Evolutionary conservation across 1,140 invertebrate species (phyloP), one percentile per base, ranked within the genome.

Genomic region (Homarus americanus): DNA sequence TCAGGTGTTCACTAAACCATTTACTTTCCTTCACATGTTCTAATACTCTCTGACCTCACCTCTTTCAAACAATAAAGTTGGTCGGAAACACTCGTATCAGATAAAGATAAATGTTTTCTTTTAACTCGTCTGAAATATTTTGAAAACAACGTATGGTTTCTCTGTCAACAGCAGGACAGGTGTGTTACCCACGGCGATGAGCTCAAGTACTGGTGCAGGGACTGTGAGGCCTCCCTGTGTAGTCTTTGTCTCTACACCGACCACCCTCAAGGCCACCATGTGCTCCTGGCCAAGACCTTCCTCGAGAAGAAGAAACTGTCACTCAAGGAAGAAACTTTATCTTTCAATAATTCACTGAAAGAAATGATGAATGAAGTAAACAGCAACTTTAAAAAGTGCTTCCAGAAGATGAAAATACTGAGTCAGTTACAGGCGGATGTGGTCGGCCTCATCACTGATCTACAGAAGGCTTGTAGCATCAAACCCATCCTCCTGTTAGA

Each of bases 231-330:
- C 20, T n/a, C 82, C 2, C 63, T 84, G 34, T 84, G 82, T 28
- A 72, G 82, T 38, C 63, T 84, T 66, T 84, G 82, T 38, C 82
- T 84, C 63, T 84, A 84, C 82, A 41, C 82, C n/a, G 66, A 58
- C 82, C 82, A 84, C n/a, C 82, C 82, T 5, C 63, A 72, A 24
- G 82, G 82, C 7, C 82, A 84, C 38, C 53, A 38, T 4, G 82
- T 84, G 36, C 63, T 63, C 24, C 82, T 72, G 20, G 40, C 66
- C 24, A 66, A 44, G 66, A 73, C 66, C 49, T 84, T 69, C 63
- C 49, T 84, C 20, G 3, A 69, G 82, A 66, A 84, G 40, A 72
- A 66, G 63, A 84, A 84, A 40, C 82, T 15, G 17, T 5, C 15
- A 41, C 38, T 84, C 0, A 32, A 69, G 17, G 40, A 41, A 7